Evolutionary conservation across 1,140 invertebrate genomes (phyloP).

Genomic region (Drosophila watanabei): DNA sequence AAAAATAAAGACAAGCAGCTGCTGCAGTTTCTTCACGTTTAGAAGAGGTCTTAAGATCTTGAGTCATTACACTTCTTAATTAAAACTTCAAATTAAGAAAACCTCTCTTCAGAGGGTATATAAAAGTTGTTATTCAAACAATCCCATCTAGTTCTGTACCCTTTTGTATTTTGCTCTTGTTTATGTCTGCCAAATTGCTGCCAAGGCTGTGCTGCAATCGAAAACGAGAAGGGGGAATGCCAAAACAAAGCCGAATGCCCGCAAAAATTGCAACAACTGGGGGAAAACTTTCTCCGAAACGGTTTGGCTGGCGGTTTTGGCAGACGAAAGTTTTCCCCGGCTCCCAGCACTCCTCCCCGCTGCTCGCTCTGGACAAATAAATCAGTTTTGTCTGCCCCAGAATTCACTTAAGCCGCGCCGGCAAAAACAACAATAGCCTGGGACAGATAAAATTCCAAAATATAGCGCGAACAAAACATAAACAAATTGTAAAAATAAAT

Average conservation of each 20-base stretch:
- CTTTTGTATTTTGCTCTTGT: conserved; percentile 45
- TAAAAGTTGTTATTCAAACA: background rate
- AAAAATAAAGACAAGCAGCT: background rate
- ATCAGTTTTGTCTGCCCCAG: conserved; percentile 41
- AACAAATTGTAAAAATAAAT: conserved; percentile 68
- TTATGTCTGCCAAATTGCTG: conserved; percentile 78
- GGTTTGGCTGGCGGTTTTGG: conserved; percentile 56
- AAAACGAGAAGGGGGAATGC: conserved; percentile 22
- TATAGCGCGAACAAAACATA: conserved; percentile 34
- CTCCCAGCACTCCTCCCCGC: background rate
- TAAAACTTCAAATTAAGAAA: background rate
- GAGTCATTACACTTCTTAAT: background rate
- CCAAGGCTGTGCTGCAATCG: conserved; percentile 62
- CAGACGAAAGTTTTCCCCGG: conserved; percentile 40
- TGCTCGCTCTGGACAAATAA: conserved; percentile 38
- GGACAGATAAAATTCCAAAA: conserved; percentile 43
- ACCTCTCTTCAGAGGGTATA: background rate
- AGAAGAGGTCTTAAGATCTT: background rate
- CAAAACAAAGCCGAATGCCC: conserved; percentile 36
- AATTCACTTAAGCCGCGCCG: conserved; percentile 50
- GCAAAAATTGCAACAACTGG: conserved; percentile 59
- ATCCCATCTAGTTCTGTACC: background rate
- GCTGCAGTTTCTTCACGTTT: background rate
- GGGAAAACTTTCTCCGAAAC: conserved; percentile 57
- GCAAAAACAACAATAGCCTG: conserved; percentile 26